Percentiles rank a stretch among this genome's conserved stretches.
These are phyloP conservation scores for Theristicus caerulescens DNA, from an alignment of 2,113 vertebrate species.

Conservation along the genomic window DNA sequence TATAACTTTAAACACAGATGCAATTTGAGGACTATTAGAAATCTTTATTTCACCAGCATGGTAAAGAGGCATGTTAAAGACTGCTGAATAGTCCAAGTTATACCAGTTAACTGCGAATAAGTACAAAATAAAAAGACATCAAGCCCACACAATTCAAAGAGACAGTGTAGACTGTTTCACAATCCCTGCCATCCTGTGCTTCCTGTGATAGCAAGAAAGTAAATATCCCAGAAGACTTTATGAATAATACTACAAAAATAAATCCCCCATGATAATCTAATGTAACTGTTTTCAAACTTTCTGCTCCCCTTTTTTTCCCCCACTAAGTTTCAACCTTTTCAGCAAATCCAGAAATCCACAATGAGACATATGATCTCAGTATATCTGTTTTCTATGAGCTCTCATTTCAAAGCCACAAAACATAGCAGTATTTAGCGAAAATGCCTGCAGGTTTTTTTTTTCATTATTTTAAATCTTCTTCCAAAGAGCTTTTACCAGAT, in stretches of 20 bases:
- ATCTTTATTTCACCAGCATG: background rate
- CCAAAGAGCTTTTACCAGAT: background rate
- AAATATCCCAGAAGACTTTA: background rate
- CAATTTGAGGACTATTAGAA: background rate
- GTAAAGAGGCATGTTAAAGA: background rate
- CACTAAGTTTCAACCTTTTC: background rate
- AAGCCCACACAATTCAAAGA: background rate
- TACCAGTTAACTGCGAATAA: background rate
- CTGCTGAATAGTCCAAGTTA: background rate
- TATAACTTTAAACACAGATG: background rate
- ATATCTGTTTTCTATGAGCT: background rate
- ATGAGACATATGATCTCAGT: background rate
- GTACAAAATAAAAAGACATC: background rate
- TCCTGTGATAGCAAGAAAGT: background rate
- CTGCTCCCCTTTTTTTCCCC: background rate
- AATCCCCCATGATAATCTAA: background rate
- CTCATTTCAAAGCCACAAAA: background rate
- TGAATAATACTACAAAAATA: background rate
- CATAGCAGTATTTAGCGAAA: background rate
- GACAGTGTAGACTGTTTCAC: background rate
- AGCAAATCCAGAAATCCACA: background rate
- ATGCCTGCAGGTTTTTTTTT: background rate
- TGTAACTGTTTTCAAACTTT: background rate
- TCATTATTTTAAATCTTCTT: background rate
- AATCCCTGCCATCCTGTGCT: background rate